Evolutionary conservation across 1,140 invertebrate species (phyloP), one percentile per base, ranked within the genome.

Genomic region (Lucilia cuprina): DNA sequence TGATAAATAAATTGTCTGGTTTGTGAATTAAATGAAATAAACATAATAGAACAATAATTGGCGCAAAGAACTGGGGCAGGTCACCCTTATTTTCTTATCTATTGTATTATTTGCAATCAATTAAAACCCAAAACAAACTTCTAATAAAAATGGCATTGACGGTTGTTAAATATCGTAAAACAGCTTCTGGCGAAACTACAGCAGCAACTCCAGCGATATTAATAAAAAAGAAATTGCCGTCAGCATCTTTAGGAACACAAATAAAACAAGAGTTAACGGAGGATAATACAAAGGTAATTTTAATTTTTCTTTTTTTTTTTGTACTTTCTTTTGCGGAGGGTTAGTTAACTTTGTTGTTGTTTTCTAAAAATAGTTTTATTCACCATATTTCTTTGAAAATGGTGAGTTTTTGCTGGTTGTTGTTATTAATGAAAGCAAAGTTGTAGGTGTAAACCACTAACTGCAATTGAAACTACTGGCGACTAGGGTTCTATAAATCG

Each of bases 131-230:
- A 50, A 17, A 25, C 14, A 17, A 75, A 82, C 65, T 2, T 17
- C 35, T 21, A 50, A 19, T 49, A 35, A 83, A 85, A 85, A 90
- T 90, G 89, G 87, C 89, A 13, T 84, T 90, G 5, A 89, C 88
- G n/a, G 87, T 90, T 10, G 85, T 88, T 0, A 89, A 89, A 84
- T 89, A 86, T 84, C 83, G 85, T 0, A 89, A 87, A 82, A 4
- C 70, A 84, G 82, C 25, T 65, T 35, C 84, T 70, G 82, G 82
- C n/a, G 82, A 70, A 13, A 55, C 84, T 7, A 35, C 25, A 4
- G 34, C 25, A 4, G 34, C 74, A 14, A 75, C 74, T 50, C 84
- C 84, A 5, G 47, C 84, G 9, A 84, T 84, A 75, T 49, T 84
- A 34, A 78, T 84, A n/a, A 84, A 83, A 78, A 84, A 82, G 41